phyloP scores from a whole-genome alignment of 2,888 invertebrate species.

The Pterobdella sp. region DNA sequence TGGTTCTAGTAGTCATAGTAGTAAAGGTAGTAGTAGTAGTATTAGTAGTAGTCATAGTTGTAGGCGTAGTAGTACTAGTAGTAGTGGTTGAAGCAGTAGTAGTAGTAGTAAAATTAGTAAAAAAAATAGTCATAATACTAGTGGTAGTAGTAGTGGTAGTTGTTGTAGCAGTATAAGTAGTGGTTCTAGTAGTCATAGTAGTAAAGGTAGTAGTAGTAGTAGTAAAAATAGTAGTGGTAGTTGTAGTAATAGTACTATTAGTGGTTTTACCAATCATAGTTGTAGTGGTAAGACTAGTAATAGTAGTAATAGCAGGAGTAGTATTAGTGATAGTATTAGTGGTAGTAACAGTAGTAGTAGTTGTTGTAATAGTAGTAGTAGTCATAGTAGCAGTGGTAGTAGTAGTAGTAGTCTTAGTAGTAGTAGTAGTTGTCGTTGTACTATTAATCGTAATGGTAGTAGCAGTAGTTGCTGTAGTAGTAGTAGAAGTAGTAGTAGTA shows the following conservation, averaged over 20 bases:
- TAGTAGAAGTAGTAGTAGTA: slow-evolving; percentile 21
- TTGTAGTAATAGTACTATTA: not conserved
- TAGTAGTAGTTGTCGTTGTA: slow-evolving; percentile 29
- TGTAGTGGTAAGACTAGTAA: not conserved
- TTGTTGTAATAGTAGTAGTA: slow-evolving; percentile 29
- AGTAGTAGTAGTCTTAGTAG: slow-evolving; percentile 30
- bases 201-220: not conserved
- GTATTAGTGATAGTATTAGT: slow-evolving; percentile 9
- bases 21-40: not conserved
- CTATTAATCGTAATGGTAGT: slow-evolving; percentile 24
- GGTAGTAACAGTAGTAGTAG: slow-evolving; percentile 28
- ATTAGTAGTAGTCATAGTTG: not conserved
- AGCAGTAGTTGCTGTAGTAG: slow-evolving; percentile 23
- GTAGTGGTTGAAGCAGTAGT: not conserved
- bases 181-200: not conserved
- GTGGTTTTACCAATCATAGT: not conserved
- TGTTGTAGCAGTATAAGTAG: not conserved
- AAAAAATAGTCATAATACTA: not conserved
- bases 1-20: not conserved
- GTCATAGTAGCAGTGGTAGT: slow-evolving; percentile 29
- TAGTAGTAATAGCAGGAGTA: slow-evolving; percentile 9
- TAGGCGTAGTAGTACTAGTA: not conserved
- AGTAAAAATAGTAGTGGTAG: not conserved
- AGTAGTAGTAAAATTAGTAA: not conserved
- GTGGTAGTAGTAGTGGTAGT: not conserved